Conservation (phyloP, 2,113 vertebrate genomes). For the Sterrhoptilus dennistouni region DNA sequence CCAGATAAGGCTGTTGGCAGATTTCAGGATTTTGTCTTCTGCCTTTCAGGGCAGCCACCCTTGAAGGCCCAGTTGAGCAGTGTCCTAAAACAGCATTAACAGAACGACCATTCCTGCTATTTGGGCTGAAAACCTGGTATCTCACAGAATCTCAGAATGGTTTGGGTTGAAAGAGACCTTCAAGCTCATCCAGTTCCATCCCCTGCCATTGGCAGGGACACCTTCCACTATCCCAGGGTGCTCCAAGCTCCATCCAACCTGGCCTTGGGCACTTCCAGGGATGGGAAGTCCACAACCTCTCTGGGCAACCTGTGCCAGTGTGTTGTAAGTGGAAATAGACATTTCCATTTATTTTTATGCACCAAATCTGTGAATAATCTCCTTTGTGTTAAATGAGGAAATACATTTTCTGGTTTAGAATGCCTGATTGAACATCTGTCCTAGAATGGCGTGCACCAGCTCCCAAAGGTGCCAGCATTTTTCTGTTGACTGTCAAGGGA, state of each 20-base stretch:
- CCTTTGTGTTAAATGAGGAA: background rate
- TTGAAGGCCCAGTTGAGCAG: background rate
- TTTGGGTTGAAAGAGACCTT: background rate
- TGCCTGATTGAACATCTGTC: background rate
- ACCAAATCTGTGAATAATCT: background rate
- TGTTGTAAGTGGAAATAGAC: background rate
- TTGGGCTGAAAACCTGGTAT: background rate
- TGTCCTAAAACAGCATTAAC: background rate
- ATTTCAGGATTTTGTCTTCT: background rate
- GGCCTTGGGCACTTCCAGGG: background rate
- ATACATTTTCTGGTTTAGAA: background rate
- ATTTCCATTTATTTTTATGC: background rate
- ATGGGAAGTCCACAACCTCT: background rate
- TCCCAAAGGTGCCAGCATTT: background rate
- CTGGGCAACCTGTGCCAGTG: too few relatives aligned
- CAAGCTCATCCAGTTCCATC: rapidly evolving
- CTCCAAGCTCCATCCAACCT: background rate
- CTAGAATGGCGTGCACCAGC: background rate
- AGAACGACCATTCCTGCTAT: background rate
- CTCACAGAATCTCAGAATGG: background rate
- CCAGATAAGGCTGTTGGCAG: background rate
- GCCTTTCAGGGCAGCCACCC: background rate
- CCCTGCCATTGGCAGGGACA: background rate
- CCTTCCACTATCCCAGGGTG: background rate
- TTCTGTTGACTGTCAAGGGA: background rate